Base-by-base conservation (phyloP, 1,140 invertebrate species). In the Calliopsis andreniformis region DNA sequence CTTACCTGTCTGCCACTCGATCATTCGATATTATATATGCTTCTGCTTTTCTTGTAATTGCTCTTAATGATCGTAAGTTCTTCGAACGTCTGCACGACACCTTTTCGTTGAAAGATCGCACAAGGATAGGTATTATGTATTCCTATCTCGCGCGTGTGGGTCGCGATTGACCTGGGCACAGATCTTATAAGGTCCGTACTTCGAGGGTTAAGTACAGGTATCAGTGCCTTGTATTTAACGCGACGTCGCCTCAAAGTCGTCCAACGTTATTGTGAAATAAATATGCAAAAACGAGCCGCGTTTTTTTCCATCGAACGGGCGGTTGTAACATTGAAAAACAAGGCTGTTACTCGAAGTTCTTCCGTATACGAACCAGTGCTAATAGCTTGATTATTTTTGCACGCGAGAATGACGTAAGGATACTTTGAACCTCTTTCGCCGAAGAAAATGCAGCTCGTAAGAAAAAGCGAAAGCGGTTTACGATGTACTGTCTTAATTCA, bases 11-110 rank as follows among this genome's bases (percentile, higher is more conserved):
- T 42, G 25, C 49, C 39, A 43, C 61, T 45, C 47, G 70, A 73
- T 66, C 47, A 68, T 68, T 59, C 42, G 42, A 30, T 30, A 39
- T 76, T 68, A 68, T 42, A 28, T 30, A 39, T 51, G 70, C 59
- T 55, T 64, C 59, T 53, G 53, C 49, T 73, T 55, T 76, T 32
- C 30, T 76, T 39, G 20, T 20, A 49, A 67, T 58, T 63, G 42
- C 23, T 30, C 18, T 10, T 49, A 39, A 35, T 30, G 20, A 5
- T 32, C 20, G 4, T 42, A 18, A 1, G 35, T 64, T 42, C 49
- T 23, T 23, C 18, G 35, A 30, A 23, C 16, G 35, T 39, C 10
- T 39, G 23, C 25, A 3, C 35, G 28, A 47, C n/a, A n/a, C n/a
- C n/a, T 42, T n/a, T 18, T 43, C 28, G 18, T 6, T 16, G 18